phyloP scores from a whole-genome alignment of 2,113 vertebrate species.

The Perca flavescens region DNA sequence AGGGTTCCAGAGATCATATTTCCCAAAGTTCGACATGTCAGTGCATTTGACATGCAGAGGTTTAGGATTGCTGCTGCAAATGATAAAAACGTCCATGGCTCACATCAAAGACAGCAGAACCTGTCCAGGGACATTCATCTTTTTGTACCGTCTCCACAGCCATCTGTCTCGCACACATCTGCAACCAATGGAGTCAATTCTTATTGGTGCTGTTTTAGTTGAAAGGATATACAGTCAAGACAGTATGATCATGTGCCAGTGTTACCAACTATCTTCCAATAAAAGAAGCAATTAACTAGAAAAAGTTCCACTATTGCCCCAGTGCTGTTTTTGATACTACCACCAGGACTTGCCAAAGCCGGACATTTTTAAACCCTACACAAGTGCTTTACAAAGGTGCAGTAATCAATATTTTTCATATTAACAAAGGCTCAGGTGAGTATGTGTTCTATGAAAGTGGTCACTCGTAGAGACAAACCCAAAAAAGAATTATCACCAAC shows the following conservation, averaged over 20 bases:
- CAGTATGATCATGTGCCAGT: background rate
- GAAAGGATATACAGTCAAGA: conserved; percentile 3
- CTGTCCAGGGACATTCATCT: conserved; percentile 41
- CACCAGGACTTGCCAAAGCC: background rate
- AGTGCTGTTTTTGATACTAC: background rate
- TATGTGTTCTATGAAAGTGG: background rate
- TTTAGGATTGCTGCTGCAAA: conserved; percentile 6
- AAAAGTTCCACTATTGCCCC: background rate
- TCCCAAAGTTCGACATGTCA: conserved; percentile 14
- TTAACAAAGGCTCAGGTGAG: background rate
- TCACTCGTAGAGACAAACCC: background rate
- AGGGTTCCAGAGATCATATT: conserved; percentile 9
- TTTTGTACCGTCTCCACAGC: conserved; percentile 31
- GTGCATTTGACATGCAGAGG: conserved; percentile 15
- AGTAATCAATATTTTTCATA: background rate
- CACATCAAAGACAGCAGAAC: conserved; percentile 54
- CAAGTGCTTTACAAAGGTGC: background rate
- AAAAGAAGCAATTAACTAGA: background rate
- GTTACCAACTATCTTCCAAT: background rate
- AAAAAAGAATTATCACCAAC: background rate
- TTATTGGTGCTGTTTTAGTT: conserved; percentile 7
- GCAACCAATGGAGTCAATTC: conserved; percentile 41
- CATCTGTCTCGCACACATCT: conserved; percentile 47
- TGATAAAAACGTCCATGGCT: conserved; percentile 32
- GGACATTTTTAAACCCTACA: background rate